These are phyloP conservation scores for Colletes latitarsis DNA, from an alignment of 1,140 invertebrate genomes.

Conservation along the genomic window DNA sequence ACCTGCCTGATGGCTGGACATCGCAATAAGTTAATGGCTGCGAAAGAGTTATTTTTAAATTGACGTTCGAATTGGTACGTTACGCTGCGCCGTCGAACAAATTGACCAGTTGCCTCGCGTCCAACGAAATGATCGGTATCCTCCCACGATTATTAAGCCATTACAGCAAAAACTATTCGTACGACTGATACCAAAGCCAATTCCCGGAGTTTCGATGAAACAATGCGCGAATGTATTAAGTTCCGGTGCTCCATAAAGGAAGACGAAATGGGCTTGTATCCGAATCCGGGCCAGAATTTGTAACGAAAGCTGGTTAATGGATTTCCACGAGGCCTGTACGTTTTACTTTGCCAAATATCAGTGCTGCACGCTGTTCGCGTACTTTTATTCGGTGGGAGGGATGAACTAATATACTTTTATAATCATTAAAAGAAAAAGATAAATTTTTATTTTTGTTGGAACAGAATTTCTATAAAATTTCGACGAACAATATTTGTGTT, in stretches of 20 bases:
- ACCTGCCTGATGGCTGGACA: neutral
- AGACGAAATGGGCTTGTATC: neutral
- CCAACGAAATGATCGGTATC: neutral
- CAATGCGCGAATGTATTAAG: slow-evolving; percentile 7
- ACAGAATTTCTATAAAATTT: no score
- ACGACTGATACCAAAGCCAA: no score
- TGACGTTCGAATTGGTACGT: neutral
- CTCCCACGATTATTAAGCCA: neutral
- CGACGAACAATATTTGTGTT: no score
- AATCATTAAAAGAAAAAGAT: no score
- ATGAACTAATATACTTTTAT: no score
- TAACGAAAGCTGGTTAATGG: slow-evolving; percentile 22
- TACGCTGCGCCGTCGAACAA: neutral
- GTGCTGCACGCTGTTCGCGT: neutral
- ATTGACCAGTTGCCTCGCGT: slow-evolving; percentile 23
- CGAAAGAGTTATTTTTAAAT: neutral
- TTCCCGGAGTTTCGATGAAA: neutral
- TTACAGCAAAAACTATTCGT: neutral
- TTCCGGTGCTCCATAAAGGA: slow-evolving; percentile 8
- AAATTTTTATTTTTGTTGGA: no score
- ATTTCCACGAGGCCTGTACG: slow-evolving; percentile 9
- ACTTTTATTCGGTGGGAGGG: no score
- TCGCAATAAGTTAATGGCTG: neutral
- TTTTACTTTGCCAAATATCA: slow-evolving; percentile 23
- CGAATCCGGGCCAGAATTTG: slow-evolving; percentile 7